These are phyloP conservation scores for Brachynemurus nebulosus DNA, from an alignment of 2,888 invertebrate genomes.

Conservation along the genomic window DNA sequence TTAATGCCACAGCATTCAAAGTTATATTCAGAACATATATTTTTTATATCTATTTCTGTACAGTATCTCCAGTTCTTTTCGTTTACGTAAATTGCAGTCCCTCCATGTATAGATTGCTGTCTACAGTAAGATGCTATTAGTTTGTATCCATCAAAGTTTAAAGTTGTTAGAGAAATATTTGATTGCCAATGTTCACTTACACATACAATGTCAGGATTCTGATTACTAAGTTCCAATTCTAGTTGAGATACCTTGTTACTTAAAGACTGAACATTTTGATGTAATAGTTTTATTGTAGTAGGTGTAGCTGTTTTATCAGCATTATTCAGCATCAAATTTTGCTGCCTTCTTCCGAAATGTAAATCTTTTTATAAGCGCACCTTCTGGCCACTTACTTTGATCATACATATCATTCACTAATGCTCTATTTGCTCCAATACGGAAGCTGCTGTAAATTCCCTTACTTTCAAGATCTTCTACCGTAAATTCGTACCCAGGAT, in stretches of 20 bases:
- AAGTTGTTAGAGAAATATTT: too few species aligned
- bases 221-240: too few species aligned
- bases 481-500: background rate
- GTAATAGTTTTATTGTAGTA: background rate
- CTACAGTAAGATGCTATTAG: too few species aligned
- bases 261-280: background rate
- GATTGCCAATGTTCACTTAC: too few species aligned
- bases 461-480: background rate
- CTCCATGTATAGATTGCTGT: too few species aligned
- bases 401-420: background rate
- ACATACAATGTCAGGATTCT: too few species aligned
- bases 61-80: too few species aligned
- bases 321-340: background rate
- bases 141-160: too few species aligned
- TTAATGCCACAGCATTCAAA: too few species aligned
- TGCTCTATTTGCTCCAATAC: background rate
- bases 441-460: background rate
- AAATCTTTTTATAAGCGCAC: background rate
- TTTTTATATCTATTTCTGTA: too few species aligned
- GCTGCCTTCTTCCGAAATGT: background rate
- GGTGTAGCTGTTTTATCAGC: background rate
- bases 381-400: background rate
- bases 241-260: background rate
- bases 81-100: too few species aligned
- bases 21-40: too few species aligned